These are phyloP conservation scores for Cosmia trapezina DNA, from an alignment of 2,888 invertebrate genomes.

Conservation along the genomic window DNA sequence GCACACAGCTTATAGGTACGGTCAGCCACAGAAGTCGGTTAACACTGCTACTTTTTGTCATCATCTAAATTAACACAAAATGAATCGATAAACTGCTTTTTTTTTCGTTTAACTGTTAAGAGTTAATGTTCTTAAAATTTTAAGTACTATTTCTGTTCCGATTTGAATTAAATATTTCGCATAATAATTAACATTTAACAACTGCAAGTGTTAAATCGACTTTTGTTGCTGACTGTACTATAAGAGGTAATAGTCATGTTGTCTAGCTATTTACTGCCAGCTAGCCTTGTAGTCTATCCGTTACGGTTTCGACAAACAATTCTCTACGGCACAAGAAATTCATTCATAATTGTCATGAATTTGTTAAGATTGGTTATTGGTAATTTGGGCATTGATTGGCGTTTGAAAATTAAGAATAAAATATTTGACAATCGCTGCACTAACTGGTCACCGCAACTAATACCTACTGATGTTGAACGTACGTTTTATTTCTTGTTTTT, in stretches of 20 bases:
- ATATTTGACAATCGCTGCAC: constrained; percentile 21
- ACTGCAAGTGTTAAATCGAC: too few relatives aligned
- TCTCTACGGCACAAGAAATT: neutral
- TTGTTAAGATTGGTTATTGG: neutral
- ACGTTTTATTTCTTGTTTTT: constrained; percentile 15
- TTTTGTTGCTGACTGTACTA: too few relatives aligned
- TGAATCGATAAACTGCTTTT: too few relatives aligned
- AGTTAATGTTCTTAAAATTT: too few relatives aligned
- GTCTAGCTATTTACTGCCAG: neutral
- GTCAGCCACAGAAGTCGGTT: too few relatives aligned
- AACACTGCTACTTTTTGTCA: too few relatives aligned
- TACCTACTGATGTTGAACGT: too few relatives aligned
- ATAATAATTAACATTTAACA: too few relatives aligned
- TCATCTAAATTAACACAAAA: too few relatives aligned
- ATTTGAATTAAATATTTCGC: too few relatives aligned
- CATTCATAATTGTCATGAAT: neutral
- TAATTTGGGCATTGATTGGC: neutral
- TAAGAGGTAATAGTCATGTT: neutral
- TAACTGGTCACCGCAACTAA: constrained; percentile 1
- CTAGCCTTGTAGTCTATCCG: neutral
- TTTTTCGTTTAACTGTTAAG: too few relatives aligned
- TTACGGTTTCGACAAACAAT: neutral
- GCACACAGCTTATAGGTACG: neutral
- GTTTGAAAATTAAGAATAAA: neutral
- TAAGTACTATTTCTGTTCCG: too few relatives aligned